Conservation (phyloP, 2,888 invertebrate genomes). For the Aplocera efformata region DNA sequence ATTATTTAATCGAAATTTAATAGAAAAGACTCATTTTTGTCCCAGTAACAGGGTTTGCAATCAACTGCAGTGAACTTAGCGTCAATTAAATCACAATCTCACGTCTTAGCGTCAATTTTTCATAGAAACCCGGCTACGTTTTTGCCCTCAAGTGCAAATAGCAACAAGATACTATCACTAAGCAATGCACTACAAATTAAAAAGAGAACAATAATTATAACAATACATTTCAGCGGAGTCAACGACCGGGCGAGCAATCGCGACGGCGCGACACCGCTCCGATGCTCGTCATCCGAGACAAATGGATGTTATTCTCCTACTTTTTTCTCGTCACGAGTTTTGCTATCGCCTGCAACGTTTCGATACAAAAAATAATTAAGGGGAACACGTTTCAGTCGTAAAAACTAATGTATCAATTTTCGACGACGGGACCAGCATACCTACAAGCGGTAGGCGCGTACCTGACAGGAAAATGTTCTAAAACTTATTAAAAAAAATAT, state of each 20-base stretch:
- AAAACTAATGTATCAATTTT: conserved; percentile 23
- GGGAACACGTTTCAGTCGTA: conserved; percentile 27
- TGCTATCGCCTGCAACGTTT: conserved; percentile 39
- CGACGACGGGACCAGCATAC: conserved; percentile 6
- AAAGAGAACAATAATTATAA: conserved; percentile 45
- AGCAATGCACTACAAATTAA: conserved; percentile 1
- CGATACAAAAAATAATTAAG: conserved; percentile 29
- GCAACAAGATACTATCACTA: too few species aligned
- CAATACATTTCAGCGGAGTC: conserved; percentile 46
- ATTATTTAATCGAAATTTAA: too few species aligned
- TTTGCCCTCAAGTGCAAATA: too few species aligned
- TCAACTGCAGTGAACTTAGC: too few species aligned
- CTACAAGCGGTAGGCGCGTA: too few species aligned
- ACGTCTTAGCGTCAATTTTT: too few species aligned
- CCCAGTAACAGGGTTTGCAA: too few species aligned
- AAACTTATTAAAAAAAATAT: too few species aligned
- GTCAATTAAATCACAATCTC: too few species aligned
- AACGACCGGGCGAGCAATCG: conserved; percentile 63
- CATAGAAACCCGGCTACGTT: too few species aligned
- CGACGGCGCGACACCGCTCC: conserved; percentile 41
- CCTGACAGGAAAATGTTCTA: too few species aligned
- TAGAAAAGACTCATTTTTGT: too few species aligned
- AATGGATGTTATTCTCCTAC: conserved; percentile 54
- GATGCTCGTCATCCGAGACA: conserved; percentile 62
- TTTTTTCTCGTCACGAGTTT: conserved; percentile 50